phyloP scores from a whole-genome alignment of 1,140 invertebrate species.

The Eubasilissa regina region DNA sequence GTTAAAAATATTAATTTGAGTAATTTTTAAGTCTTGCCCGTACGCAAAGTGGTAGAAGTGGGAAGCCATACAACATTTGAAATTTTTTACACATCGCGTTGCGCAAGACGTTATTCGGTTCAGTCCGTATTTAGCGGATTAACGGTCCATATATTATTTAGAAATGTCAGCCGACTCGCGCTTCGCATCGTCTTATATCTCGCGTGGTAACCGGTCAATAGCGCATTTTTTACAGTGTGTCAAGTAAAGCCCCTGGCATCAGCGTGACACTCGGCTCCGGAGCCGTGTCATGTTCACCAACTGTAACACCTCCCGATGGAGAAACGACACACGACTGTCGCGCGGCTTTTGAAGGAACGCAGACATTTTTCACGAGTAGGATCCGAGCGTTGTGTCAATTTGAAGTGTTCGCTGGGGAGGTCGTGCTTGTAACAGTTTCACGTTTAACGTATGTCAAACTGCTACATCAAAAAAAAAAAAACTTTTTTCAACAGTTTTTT shows the following conservation, averaged over 20 bases:
- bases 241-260: conserved; percentile 4
- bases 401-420: neutral
- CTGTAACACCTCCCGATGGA: conserved; percentile 30
- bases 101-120: conserved; percentile 24
- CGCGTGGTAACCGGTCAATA: conserved; percentile 3
- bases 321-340: conserved; percentile 12
- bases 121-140: conserved; percentile 23
- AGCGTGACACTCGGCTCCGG: neutral
- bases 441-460: too few species aligned
- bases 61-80: conserved; percentile 30
- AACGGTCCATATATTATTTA: neutral
- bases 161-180: conserved; percentile 12
- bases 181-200: neutral
- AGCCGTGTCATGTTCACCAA: neutral
- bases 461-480: too few species aligned
- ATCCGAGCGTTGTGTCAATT: neutral
- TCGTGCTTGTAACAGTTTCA: too few species aligned
- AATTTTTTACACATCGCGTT: neutral
- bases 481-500: too few species aligned
- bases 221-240: neutral
- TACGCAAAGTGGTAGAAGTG: neutral
- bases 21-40: too few species aligned
- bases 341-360: neutral
- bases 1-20: too few species aligned
- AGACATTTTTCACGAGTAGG: neutral